Evolutionary conservation across 2,888 invertebrate genomes (phyloP).

Genomic region (Brassicogethes aeneus): DNA sequence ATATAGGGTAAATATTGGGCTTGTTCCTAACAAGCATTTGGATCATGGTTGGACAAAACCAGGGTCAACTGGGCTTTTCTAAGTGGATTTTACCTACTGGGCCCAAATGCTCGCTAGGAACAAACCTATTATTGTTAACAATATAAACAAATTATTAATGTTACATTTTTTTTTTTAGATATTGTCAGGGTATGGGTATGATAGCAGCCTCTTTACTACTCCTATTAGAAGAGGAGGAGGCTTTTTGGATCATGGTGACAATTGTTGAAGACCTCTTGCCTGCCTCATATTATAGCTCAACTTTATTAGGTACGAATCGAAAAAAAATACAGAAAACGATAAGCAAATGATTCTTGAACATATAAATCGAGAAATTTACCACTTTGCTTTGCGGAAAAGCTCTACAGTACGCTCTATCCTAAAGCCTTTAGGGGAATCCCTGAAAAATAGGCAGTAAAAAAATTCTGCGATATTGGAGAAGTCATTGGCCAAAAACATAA

Average conservation of each 20-base stretch:
- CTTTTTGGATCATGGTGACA: slow-evolving; percentile 98
- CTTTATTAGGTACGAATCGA: slow-evolving; percentile 58
- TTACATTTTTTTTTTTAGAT: slow-evolving; percentile 37
- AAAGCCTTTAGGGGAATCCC: no score
- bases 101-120: neutral
- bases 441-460: no score
- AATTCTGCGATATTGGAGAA: no score
- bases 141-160: neutral
- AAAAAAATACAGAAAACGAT: no score
- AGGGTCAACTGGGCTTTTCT: neutral
- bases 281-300: slow-evolving; percentile 94
- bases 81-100: neutral
- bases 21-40: slow-evolving; percentile 16
- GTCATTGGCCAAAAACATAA: no score
- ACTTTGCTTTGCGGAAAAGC: neutral
- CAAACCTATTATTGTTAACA: no score
- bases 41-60: slow-evolving; percentile 12
- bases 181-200: slow-evolving; percentile 81
- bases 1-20: slow-evolving; percentile 54
- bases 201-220: slow-evolving; percentile 89
- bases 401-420: slow-evolving; percentile 2
- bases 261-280: slow-evolving; percentile 98
- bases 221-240: slow-evolving; percentile 95
- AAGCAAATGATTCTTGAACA: no score
- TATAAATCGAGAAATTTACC: no score